Evolutionary conservation across 2,113 vertebrate species (phyloP).

Genomic region (Eublepharis macularius): DNA sequence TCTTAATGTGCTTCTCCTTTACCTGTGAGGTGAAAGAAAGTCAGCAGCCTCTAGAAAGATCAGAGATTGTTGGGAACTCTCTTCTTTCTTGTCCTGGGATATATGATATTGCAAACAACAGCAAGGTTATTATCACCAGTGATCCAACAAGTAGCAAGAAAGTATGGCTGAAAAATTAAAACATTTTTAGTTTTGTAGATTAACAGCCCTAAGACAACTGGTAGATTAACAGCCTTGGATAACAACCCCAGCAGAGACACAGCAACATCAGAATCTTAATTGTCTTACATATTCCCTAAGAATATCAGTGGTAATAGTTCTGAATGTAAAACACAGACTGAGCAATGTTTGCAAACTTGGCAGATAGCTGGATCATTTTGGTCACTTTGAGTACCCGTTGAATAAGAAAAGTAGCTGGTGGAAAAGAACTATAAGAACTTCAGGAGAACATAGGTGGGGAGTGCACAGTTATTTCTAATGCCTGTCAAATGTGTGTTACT

Average conservation of each 20-base stretch:
- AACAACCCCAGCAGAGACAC: neutral
- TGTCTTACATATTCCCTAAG: neutral
- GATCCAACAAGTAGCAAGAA: neutral
- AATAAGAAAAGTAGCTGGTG: neutral
- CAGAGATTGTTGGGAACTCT: neutral
- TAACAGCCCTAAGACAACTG: neutral
- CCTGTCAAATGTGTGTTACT: constrained; percentile 1
- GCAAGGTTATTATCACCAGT: neutral
- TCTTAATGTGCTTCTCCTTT: no score
- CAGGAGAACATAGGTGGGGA: neutral
- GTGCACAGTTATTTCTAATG: neutral
- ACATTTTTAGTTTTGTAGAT: neutral
- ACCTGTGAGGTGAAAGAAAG: neutral
- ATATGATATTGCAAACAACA: neutral
- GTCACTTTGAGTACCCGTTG: neutral
- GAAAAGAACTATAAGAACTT: neutral
- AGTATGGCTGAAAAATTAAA: neutral
- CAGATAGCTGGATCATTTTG: neutral
- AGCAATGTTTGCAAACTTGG: neutral
- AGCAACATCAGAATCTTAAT: neutral
- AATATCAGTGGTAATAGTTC: neutral
- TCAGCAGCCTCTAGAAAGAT: no score
- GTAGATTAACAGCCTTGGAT: no score
- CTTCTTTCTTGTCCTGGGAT: neutral
- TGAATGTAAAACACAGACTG: neutral